Evolutionary conservation across 2,888 invertebrate species (phyloP), one percentile per base, ranked within the genome.

Genomic region (Subacronicta megacephala): DNA sequence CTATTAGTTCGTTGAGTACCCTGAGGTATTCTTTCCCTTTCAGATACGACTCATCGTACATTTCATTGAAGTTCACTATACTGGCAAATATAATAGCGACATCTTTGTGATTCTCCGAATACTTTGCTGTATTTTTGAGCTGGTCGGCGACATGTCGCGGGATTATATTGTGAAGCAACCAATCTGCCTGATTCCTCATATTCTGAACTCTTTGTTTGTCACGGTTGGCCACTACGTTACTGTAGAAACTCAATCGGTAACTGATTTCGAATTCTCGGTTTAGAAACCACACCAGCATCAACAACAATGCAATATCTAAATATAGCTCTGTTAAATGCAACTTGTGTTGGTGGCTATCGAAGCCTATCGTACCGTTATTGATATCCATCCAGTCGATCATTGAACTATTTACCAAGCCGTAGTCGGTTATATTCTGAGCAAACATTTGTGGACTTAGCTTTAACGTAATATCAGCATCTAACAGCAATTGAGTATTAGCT

Each of bases 191-290:
- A 82, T 99, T 98, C 82, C 98, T 97, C 95, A 98, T 97, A 60
- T 96, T 96, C 89, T 98, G 98, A 46, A 99, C 98, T 56, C 97
- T 96, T 53, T 97, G 96, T 81, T 98, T 98, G 82, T 99, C 98
- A 46, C 97, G 95, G 56, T 97, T 97, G 0, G 99, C 98, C 10
- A 98, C 97, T 7, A 97, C 96, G 83, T 98, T 98, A 20, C 99
- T 98, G 81, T 98, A 98, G 90, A 98, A 99, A 85, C 98, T 98
- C 73, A 99, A 92, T 0, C 98, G 95, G 84, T 99, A 99, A 77
- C 98, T 98, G 56, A 99, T 98, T 89, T 99, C 99, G 82, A 99
- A 99, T 87, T 99, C 99, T 35, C 98, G 96, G 87, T 99, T 99
- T 52, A 99, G 93, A 79, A 99, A 97, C 96, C 98, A 98, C 5